Evolutionary conservation across 2,888 invertebrate genomes (phyloP), one percentile per base, ranked within the genome.

Genomic region (Phania funesta): DNA sequence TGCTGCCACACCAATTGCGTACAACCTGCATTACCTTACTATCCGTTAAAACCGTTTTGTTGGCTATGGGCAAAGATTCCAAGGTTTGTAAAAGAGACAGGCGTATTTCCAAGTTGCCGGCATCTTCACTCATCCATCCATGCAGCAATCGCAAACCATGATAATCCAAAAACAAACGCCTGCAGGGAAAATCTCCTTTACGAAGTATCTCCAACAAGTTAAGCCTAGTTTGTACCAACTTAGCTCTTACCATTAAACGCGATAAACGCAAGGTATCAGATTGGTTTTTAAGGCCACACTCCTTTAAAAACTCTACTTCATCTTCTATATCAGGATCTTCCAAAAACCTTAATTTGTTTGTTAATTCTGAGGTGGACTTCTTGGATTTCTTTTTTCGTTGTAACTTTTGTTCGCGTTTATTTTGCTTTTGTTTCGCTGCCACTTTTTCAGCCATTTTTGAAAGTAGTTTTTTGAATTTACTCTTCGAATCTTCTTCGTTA

Each of bases 41-140:
- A 88, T 99, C 98, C 87, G 96, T 95, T 8, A 99, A 92, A 93
- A 97, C 95, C 0, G 97, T 97, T 91, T 96, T 97, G 91, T 98
- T 98, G 2, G 96, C 95, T 84, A 99, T 97, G 9, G 99, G 98
- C 84, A 99, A 92, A 22, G 95, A 93, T 84, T 95, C 94, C 76
- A 99, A 92, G 0, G 97, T 96, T 87, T 95, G 94, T 26, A 99
- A 92, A 88, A 96, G 92, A 86, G 95, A 94, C 84, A 93, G 93
- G 91, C 96, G 96, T 90, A 90, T 85, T 78, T 88, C 85, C 56
- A 85, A 84, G 58, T 88, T 88, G n/a, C 85, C 87, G 62, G 87
- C 90, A 32, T 87, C 88, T 87, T 97, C 96, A 76, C 94, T 94
- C 94, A 98, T 97, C 95, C 99, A 99, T 29, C 96, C 97, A 92